Evolutionary conservation across 2,113 vertebrate genomes (phyloP).

Genomic region (Buteo buteo): DNA sequence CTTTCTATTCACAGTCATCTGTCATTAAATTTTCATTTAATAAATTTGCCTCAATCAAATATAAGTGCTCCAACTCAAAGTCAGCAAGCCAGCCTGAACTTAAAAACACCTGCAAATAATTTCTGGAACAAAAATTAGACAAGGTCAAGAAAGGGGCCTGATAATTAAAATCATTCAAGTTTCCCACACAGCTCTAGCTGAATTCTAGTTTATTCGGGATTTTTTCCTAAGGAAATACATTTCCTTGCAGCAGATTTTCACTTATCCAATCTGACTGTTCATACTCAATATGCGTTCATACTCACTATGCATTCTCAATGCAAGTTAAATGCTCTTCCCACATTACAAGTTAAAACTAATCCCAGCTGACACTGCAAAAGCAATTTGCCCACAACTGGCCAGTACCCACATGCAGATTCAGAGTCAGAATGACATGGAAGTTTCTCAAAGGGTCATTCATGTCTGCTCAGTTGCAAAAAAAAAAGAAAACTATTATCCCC

Average conservation of each 20-base stretch:
- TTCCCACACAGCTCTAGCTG: background rate
- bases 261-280: background rate
- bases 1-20: background rate
- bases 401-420: background rate
- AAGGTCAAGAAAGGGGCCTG: background rate
- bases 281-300: background rate
- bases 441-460: background rate
- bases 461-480: background rate
- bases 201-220: background rate
- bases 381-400: background rate
- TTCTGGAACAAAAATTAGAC: background rate
- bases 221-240: background rate
- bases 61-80: background rate
- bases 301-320: background rate
- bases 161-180: background rate
- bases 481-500: too few species aligned
- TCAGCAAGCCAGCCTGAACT: background rate
- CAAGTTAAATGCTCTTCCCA: background rate
- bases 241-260: background rate
- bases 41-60: background rate
- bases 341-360: background rate
- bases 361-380: background rate
- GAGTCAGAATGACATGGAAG: background rate
- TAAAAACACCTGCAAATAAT: conserved; percentile 1
- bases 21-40: background rate